Base-by-base conservation (phyloP, 2,113 vertebrate species). In the Coracopsis vasa region DNA sequence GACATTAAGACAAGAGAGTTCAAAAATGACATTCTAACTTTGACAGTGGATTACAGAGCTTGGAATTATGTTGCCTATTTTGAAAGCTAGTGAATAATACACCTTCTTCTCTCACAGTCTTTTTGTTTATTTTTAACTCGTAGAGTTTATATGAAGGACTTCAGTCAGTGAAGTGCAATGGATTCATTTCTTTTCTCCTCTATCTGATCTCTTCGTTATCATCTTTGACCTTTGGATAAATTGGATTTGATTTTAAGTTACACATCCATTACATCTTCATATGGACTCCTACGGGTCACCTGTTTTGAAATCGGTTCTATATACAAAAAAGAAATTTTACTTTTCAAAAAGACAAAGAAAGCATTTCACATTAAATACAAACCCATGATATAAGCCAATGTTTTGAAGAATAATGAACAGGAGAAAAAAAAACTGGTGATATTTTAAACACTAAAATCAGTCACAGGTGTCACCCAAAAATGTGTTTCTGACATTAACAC, bases 181-280 rank as follows among this genome's bases (percentile, higher is more conserved):
- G 70, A 88, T 80, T 93, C 53, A 72, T 92, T 45, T 87, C 39
- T 81, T 77, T 90, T 86, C 61, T 83, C 37, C 42, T 94, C 50
- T 86, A 4, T 82, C 67, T 69, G 53, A 71, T 95, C 58, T 80
- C 80, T 80, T 90, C 3, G 0, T 47, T 58, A 53, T 73, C 66
- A 77, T 45, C 91, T 95, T 92, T 96, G 77, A 95, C 73, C 74
- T 83, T 69, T 85, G 71, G n/a, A 42, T 74, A 97, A 95, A 95
- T n/a, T 93, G 64, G 80, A 95, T 97, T 96, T 95, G 69, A 88
- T 92, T 96, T 95, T 85, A 94, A 87, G 72, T 91, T 94, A 70
- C 37, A 69, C 44, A 71, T 70, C 82, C 72, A 28, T 62, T 88
- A 39, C 35, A 51, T 95, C 84, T 95, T 92, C 58, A 70, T 64